These are phyloP conservation scores for Saimiri boliviensis DNA, from an alignment of 2,113 vertebrate genomes.

Conservation along the genomic window DNA sequence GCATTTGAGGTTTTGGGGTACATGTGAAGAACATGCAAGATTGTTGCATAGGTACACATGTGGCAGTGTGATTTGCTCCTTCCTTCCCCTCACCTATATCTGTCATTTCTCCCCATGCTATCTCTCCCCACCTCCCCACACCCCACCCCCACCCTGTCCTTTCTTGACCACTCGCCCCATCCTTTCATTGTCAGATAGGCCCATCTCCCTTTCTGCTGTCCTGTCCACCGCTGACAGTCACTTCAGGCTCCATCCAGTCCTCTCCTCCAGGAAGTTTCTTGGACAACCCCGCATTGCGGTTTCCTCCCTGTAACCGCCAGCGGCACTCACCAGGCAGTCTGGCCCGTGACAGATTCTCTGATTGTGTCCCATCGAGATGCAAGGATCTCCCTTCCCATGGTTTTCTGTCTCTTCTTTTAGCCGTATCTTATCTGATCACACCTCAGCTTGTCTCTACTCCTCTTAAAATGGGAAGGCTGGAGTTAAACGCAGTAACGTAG, in stretches of 20 bases:
- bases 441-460: background rate
- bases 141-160: too few relatives aligned
- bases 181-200: background rate
- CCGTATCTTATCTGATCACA: background rate
- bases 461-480: background rate
- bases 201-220: background rate
- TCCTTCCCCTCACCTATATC: too few relatives aligned
- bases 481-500: background rate
- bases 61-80: too few relatives aligned
- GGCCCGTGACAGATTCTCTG: background rate
- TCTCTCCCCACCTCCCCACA: too few relatives aligned
- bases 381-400: background rate
- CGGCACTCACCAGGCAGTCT: too few relatives aligned
- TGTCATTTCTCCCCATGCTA: too few relatives aligned
- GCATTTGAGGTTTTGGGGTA: too few relatives aligned
- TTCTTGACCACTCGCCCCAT: background rate
- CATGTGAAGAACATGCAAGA: too few relatives aligned
- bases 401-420: background rate
- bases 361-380: background rate
- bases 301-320: background rate
- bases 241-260: background rate
- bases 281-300: too few relatives aligned
- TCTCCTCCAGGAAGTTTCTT: background rate
- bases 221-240: too few relatives aligned
- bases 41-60: too few relatives aligned